Conservation (phyloP, 2,888 invertebrate genomes). For the Periphyllus acericola region DNA sequence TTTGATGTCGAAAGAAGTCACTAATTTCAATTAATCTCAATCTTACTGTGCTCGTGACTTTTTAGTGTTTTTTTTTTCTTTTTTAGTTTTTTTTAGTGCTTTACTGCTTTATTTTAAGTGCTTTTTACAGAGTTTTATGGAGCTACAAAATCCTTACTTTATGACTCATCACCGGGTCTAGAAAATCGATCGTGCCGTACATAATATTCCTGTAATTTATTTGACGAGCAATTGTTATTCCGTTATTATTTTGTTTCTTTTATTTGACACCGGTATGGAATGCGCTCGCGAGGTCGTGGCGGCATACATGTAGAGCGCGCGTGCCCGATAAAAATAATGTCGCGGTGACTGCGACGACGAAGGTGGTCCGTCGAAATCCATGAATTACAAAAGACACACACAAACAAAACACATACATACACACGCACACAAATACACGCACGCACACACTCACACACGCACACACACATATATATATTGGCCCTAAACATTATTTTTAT, state of each 20-base stretch:
- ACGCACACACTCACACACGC: not conserved
- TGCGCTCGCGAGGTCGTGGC: not conserved
- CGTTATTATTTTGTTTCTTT: not conserved
- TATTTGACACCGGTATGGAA: not conserved
- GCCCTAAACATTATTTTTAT: not conserved
- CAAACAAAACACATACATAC: too few species aligned
- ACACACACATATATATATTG: too few species aligned
- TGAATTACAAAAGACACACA: not conserved
- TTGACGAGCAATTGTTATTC: too few species aligned
- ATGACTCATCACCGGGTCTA: not conserved
- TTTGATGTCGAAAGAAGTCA: too few species aligned
- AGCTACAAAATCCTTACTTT: too few species aligned
- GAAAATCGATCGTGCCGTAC: not conserved
- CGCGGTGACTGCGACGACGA: not conserved
- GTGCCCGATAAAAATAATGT: not conserved
- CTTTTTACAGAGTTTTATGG: too few species aligned
- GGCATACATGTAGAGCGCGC: not conserved
- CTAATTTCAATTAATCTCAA: too few species aligned
- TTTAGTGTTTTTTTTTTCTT: too few species aligned
- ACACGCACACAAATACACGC: too few species aligned
- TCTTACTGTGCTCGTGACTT: too few species aligned
- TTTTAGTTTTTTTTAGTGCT: too few species aligned
- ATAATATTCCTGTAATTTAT: not conserved
- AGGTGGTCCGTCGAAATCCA: not conserved
- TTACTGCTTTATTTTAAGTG: too few species aligned